These are phyloP conservation scores for Drosophila nannoptera DNA, from an alignment of 1,140 invertebrate species.

Conservation along the genomic window DNA sequence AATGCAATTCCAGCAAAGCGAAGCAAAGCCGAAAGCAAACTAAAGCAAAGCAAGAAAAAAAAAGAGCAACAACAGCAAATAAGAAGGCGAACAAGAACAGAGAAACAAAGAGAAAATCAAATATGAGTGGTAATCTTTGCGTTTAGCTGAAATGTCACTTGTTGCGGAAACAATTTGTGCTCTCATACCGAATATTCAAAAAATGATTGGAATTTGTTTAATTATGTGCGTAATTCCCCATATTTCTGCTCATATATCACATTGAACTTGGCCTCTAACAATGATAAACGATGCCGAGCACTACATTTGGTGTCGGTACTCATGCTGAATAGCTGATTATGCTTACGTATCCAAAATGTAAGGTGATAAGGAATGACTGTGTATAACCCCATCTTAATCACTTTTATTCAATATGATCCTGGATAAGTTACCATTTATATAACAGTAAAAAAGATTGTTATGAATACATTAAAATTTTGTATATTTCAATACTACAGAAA, in stretches of 20 bases:
- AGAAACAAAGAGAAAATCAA: conserved; percentile 14
- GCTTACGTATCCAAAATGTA: conserved; percentile 21
- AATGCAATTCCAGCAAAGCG: conserved; percentile 60
- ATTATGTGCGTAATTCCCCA: conserved; percentile 23
- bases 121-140: conserved; percentile 50
- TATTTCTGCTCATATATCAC: conserved; percentile 30
- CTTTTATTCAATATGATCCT: too few relatives aligned
- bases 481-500: too few relatives aligned
- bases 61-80: conserved; percentile 34
- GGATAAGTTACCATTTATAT: too few relatives aligned
- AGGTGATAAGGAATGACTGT: conserved; percentile 20
- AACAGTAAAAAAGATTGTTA: too few relatives aligned
- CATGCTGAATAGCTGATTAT: conserved; percentile 18
- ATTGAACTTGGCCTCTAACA: conserved; percentile 6
- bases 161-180: conserved; percentile 36
- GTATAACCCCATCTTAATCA: too few relatives aligned
- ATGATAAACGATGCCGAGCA: conserved; percentile 20
- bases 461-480: too few relatives aligned
- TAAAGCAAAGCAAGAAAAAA: conserved; percentile 35
- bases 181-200: conserved; percentile 1
- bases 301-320: background rate
- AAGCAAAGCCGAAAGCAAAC: conserved; percentile 24
- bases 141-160: conserved; percentile 51
- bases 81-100: conserved; percentile 21
- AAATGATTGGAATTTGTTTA: conserved; percentile 6